Conservation (phyloP, 1,140 invertebrate species). For the Eumaeus atala region DNA sequence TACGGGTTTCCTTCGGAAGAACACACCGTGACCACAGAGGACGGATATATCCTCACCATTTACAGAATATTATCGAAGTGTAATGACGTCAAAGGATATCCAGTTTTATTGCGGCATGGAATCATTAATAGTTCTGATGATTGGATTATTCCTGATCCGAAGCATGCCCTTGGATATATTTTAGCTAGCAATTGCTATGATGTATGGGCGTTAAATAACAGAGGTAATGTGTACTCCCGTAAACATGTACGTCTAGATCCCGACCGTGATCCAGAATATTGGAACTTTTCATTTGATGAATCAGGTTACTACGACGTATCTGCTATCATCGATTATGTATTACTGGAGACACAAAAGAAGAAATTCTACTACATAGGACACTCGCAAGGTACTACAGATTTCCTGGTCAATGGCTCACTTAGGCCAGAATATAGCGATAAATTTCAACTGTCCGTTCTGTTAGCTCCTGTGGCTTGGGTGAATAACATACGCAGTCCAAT, state of each 20-base stretch:
- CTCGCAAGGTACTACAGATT: constrained; percentile 19
- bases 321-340: constrained; percentile 18
- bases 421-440: constrained; percentile 19
- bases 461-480: constrained; percentile 11
- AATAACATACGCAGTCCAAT: neutral
- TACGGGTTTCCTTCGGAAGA: constrained; percentile 38
- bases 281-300: constrained; percentile 21
- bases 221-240: constrained; percentile 17
- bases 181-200: constrained; percentile 16
- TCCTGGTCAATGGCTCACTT: constrained; percentile 14
- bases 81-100: neutral
- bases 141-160: constrained; percentile 8
- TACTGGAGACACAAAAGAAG: neutral
- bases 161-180: constrained; percentile 13
- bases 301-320: constrained; percentile 18
- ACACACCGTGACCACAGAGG: constrained; percentile 65
- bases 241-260: constrained; percentile 12
- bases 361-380: constrained; percentile 15
- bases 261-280: constrained; percentile 7
- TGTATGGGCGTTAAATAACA: constrained; percentile 18
- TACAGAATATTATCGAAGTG: constrained; percentile 6
- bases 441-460: constrained; percentile 1
- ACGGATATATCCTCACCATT: constrained; percentile 76
- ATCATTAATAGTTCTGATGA: constrained; percentile 8
- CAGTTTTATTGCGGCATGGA: constrained; percentile 8